These are phyloP conservation scores for Momotus momota DNA, from an alignment of 2,797 vertebrate species.

Conservation along the genomic window DNA sequence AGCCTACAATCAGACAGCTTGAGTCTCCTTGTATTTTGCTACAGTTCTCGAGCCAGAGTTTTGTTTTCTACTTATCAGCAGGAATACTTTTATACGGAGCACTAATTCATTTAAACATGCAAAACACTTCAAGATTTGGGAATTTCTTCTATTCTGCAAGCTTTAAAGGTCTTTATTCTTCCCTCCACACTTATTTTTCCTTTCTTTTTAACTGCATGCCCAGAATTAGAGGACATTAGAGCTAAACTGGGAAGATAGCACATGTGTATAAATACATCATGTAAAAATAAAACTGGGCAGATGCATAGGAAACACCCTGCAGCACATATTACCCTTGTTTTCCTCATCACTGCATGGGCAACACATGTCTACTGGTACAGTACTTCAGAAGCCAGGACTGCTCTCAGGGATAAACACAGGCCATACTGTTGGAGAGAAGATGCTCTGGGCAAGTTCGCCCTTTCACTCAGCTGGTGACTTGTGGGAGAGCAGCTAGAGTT, in stretches of 20 bases:
- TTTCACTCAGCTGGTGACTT: background rate
- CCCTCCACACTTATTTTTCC: background rate
- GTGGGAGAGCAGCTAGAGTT: background rate
- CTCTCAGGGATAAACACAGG: slow-evolving; percentile 32
- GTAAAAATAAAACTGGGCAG: slow-evolving; percentile 72
- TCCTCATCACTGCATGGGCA: slow-evolving; percentile 65
- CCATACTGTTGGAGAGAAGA: background rate
- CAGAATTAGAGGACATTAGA: slow-evolving; percentile 59
- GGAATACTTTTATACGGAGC: background rate
- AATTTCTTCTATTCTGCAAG: background rate
- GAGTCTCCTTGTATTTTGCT: slow-evolving; percentile 53
- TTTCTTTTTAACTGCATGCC: background rate
- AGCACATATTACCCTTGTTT: slow-evolving; percentile 70
- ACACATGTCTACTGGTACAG: slow-evolving; percentile 47
- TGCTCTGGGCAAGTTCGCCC: background rate
- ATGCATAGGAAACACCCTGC: slow-evolving; percentile 63
- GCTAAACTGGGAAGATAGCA: slow-evolving; percentile 53
- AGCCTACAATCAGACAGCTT: slow-evolving; percentile 70
- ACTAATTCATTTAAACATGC: slow-evolving; percentile 1
- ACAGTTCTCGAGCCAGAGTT: slow-evolving; percentile 51
- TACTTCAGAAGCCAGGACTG: background rate
- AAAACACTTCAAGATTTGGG: background rate
- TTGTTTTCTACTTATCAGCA: slow-evolving; percentile 47
- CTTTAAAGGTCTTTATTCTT: background rate
- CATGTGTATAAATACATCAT: slow-evolving; percentile 44